Base-by-base conservation (phyloP, 2,888 invertebrate genomes). In the Syritta pipiens region DNA sequence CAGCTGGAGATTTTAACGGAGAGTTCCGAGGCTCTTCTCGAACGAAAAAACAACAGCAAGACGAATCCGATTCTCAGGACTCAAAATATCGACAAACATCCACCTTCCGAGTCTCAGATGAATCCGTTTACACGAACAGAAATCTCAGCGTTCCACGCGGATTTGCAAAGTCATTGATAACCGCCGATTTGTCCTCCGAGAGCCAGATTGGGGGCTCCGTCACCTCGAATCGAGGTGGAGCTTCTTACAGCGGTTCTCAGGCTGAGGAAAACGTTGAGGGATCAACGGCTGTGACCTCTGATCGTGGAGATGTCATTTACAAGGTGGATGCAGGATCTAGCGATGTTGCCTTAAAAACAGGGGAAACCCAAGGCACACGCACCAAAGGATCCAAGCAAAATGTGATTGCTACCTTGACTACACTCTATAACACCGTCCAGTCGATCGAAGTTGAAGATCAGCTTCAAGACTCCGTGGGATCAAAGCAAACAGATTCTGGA, bases 351-450 rank as follows among this genome's bases (percentile, higher is more conserved):
- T n/a, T n/a, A n/a, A n/a, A n/a, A n/a, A n/a, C n/a, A n/a, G n/a
- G n/a, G n/a, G n/a, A n/a, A n/a, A n/a, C n/a, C n/a, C n/a, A n/a
- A n/a, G n/a, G n/a, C n/a, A n/a, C n/a, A n/a, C n/a, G n/a, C n/a
- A n/a, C n/a, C n/a, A n/a, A n/a, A n/a, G n/a, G n/a, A n/a, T n/a
- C n/a, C n/a, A n/a, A n/a, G n/a, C n/a, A n/a, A n/a, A n/a, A n/a
- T n/a, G n/a, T n/a, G n/a, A n/a, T n/a, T n/a, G n/a, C n/a, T n/a
- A n/a, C n/a, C n/a, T n/a, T n/a, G n/a, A n/a, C n/a, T n/a, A n/a
- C n/a, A n/a, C n/a, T n/a, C n/a, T n/a, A 59, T 19, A 51, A 28
- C 3, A 69, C 68, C 1, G 9, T 26, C 2, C 42, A 42, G 26
- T 40, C 24, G 7, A 12, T 20, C 5, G 19, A 1, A 14, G 60